Percentiles rank a stretch among this genome's conserved stretches.
These are phyloP conservation scores for Aphelinus atriplicis DNA, from an alignment of 1,140 invertebrate species.

Conservation along the genomic window DNA sequence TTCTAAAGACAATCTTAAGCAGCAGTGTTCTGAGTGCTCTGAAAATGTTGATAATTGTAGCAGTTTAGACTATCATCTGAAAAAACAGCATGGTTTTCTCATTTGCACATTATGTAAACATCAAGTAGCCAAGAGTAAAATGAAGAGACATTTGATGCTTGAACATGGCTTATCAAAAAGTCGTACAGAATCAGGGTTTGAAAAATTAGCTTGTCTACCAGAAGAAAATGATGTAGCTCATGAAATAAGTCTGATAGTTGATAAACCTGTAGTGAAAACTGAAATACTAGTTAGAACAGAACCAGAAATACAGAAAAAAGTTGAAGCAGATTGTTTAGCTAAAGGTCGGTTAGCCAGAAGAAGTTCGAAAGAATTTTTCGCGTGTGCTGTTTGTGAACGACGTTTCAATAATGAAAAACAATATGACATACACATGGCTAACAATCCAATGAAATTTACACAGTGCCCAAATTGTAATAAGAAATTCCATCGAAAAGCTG, in stretches of 20 bases:
- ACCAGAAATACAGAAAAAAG: slow-evolving; percentile 20
- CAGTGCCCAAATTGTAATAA: slow-evolving; percentile 31
- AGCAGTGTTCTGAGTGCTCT: slow-evolving; percentile 46
- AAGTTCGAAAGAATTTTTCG: slow-evolving; percentile 35
- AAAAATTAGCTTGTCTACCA: slow-evolving; percentile 21
- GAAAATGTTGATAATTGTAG: slow-evolving; percentile 34
- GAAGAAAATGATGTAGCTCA: slow-evolving; percentile 11
- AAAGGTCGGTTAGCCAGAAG: slow-evolving; percentile 27
- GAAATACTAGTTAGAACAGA: neutral
- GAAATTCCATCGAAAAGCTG: slow-evolving; percentile 39
- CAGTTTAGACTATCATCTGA: slow-evolving; percentile 45
- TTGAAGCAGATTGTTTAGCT: slow-evolving; percentile 23
- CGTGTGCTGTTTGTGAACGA: slow-evolving; percentile 34
- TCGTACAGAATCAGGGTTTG: slow-evolving; percentile 38
- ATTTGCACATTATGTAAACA: slow-evolving; percentile 46
- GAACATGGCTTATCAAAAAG: slow-evolving; percentile 47
- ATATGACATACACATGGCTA: slow-evolving; percentile 34
- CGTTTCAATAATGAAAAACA: slow-evolving; percentile 37
- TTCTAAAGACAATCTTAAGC: slow-evolving; percentile 20
- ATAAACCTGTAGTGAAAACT: neutral
- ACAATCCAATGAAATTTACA: slow-evolving; percentile 38
- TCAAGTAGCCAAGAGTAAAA: slow-evolving; percentile 42
- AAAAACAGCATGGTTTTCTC: slow-evolving; percentile 43
- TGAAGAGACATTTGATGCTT: slow-evolving; percentile 46
- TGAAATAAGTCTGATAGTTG: slow-evolving; percentile 16